These are phyloP conservation scores for Epinephelus coioides DNA, from an alignment of 2,797 vertebrate species.

Conservation along the genomic window DNA sequence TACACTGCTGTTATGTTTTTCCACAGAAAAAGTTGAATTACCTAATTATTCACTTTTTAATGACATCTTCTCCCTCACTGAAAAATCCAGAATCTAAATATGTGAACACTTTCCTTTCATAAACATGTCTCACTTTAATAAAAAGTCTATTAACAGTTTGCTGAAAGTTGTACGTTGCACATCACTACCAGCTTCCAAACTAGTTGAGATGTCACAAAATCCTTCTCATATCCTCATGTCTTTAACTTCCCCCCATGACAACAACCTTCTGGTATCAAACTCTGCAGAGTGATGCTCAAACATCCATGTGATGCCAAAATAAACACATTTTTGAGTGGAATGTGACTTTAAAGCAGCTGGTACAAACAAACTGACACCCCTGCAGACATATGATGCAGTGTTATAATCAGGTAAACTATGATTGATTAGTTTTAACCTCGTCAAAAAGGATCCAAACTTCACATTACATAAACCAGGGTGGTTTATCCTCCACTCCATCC, in stretches of 20 bases:
- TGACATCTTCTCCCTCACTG: too few relatives aligned
- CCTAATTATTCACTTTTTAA: too few relatives aligned
- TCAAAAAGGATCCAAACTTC: neutral
- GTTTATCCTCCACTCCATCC: neutral
- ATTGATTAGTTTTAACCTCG: neutral
- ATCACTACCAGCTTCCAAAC: neutral
- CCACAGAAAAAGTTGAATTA: too few relatives aligned
- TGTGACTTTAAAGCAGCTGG: neutral
- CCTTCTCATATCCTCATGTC: neutral
- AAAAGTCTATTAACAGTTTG: neutral
- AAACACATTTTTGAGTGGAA: neutral
- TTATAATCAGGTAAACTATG: neutral
- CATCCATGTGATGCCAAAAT: neutral
- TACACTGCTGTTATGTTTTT: too few relatives aligned
- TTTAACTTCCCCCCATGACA: neutral
- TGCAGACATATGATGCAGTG: neutral
- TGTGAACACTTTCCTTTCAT: too few relatives aligned
- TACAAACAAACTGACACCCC: neutral
- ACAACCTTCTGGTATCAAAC: neutral
- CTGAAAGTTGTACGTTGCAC: neutral
- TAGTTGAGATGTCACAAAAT: neutral
- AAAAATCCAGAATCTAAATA: too few relatives aligned
- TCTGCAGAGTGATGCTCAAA: neutral
- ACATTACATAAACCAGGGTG: neutral
- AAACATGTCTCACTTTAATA: neutral